Evolutionary conservation across 2,113 vertebrate genomes (phyloP).

Genomic region (Oreocharis arfaki): DNA sequence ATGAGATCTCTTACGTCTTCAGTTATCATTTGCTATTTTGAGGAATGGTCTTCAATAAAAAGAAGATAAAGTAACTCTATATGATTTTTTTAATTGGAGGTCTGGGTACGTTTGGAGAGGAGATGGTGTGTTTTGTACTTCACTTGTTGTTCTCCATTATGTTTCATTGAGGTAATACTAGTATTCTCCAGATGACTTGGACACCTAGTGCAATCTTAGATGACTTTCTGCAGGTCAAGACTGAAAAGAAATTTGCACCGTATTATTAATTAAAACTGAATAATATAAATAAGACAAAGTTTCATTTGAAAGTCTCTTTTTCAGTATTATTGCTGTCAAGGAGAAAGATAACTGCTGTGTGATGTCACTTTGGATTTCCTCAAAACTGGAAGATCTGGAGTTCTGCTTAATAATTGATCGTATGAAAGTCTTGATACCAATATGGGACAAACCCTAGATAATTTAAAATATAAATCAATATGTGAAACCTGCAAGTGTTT

Average conservation of each 20-base stretch:
- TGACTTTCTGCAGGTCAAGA: background rate
- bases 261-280: background rate
- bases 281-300: background rate
- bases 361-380: background rate
- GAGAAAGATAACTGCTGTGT: background rate
- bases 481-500: background rate
- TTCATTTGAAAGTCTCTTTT: background rate
- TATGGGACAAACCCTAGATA: background rate
- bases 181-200: background rate
- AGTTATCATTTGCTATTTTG: background rate
- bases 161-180: background rate
- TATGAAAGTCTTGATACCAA: background rate
- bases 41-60: background rate
- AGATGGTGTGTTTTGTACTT: background rate
- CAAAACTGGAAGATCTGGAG: background rate
- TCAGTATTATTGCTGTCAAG: background rate
- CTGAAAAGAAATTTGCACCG: background rate
- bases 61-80: background rate
- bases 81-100: background rate
- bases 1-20: background rate
- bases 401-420: background rate
- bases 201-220: background rate
- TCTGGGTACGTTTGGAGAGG: background rate
- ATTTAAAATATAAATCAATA: background rate
- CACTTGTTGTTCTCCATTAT: background rate